Conservation (phyloP, 2,888 invertebrate species). For the Norana najaformis region DNA sequence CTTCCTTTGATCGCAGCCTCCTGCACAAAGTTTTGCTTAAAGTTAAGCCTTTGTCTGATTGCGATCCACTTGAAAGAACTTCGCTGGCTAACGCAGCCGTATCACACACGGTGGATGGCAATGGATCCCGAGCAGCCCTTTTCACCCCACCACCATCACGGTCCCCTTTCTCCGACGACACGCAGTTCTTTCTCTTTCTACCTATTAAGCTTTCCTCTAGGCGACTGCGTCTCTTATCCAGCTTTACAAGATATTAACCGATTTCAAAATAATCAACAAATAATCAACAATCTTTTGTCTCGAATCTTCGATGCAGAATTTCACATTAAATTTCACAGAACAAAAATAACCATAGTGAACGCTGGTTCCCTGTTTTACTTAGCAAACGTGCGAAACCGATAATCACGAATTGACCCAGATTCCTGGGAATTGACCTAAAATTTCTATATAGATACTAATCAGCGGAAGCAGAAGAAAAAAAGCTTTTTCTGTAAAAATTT, state of each 20-base stretch:
- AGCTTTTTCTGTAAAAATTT: neutral
- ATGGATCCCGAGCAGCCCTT: neutral
- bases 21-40: neutral
- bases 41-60: neutral
- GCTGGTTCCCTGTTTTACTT: neutral
- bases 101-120: neutral
- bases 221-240: neutral
- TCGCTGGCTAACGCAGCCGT: neutral
- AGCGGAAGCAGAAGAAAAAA: neutral
- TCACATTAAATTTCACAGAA: neutral
- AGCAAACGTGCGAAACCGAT: no score
- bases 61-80: neutral
- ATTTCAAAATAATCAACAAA: neutral
- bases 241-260: slow-evolving; percentile 19
- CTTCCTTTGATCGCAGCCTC: neutral
- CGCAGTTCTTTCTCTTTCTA: slow-evolving; percentile 17
- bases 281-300: neutral
- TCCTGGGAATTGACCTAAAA: no score
- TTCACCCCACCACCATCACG: neutral
- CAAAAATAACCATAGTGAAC: neutral
- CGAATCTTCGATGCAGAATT: neutral
- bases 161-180: neutral
- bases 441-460: neutral
- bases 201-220: neutral
- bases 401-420: no score